A percentile compares a stretch with the other conserved stretches of the same genome.
These are phyloP conservation scores for Empis stercorea DNA, from an alignment of 2,888 invertebrate genomes.

Conservation along the genomic window DNA sequence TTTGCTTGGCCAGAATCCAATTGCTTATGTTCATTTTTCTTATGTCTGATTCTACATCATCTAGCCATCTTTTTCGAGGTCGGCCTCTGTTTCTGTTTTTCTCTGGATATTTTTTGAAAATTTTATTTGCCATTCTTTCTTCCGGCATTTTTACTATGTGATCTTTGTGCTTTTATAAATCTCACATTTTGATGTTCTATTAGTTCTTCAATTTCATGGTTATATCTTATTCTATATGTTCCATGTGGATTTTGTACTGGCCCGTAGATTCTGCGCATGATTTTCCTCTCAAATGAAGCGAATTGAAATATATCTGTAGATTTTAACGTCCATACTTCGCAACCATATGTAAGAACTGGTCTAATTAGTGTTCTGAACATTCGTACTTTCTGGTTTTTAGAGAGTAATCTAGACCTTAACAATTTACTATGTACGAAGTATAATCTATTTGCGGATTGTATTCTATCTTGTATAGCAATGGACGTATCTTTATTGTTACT, in stretches of 20 bases:
- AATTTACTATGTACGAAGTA: too few species aligned
- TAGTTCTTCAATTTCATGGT: background rate
- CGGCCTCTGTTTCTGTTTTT: background rate
- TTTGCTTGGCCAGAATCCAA: too few species aligned
- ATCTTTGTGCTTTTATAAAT: background rate
- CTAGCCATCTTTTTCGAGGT: background rate
- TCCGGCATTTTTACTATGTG: background rate
- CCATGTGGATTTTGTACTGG: background rate
- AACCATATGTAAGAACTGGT: too few species aligned
- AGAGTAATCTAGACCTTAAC: too few species aligned
- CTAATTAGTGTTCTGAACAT: background rate
- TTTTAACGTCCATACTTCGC: too few species aligned
- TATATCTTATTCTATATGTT: background rate
- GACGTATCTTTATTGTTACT: background rate
- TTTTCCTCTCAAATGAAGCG: too few species aligned
- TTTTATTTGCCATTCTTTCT: background rate
- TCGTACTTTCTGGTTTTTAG: too few species aligned
- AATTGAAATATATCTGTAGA: too few species aligned
- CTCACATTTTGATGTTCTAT: background rate
- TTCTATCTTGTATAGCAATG: constrained; percentile 1
- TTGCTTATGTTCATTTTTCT: background rate
- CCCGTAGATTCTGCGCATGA: background rate
- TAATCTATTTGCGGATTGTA: too few species aligned
- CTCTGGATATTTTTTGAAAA: background rate
- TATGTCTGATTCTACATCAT: background rate